Evolutionary conservation across 2,888 invertebrate species (phyloP), one percentile per base, ranked within the genome.

Genomic region (Nebria brevicollis): DNA sequence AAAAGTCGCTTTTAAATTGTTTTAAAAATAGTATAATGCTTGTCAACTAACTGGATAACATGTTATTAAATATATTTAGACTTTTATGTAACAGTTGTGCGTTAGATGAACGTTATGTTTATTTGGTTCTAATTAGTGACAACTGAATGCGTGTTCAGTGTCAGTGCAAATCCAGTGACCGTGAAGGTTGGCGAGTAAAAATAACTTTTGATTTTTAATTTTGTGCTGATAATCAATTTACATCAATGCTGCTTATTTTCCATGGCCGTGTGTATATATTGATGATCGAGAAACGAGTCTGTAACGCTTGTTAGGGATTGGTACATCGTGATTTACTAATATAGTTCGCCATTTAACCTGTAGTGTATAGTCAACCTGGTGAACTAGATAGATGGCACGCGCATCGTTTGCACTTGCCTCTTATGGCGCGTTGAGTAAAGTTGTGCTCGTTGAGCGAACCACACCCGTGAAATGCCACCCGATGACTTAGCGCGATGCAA

Each of bases 391-490:
- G 20, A 11, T 15, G 26, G 25, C 26, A 34, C 25, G 68, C 15
- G 25, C n/a, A n/a, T 54, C 13, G 54, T 0, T 43, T 43, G 43
- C 66, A 66, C 20, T 20, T 20, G 66, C 68, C 68, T 25, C 8
- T 25, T 70, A 20, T 70, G 70, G 70, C 34, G 34, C 1, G 5
- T 34, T 5, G 34, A 34, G 5, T 5, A 34, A 34, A 2, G 34
- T 34, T 70, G 70, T 70, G 70, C 6, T 15, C 54, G 54, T 54
- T 11, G 7, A 13, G 11, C 54, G 68, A 68, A 25, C 78, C 80
- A 80, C 80, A 75, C 80, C 75, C 72, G 54, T 54, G 15, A 80
- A 75, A 75, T 79, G 54, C 78, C 72, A 34, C 43, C 42, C 43
- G 43, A 54, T 54, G 54, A 54, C 54, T 54, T 54, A 13, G 26